Evolutionary conservation across 2,888 invertebrate species (phyloP).

Genomic region (Drosophila pullipes): DNA sequence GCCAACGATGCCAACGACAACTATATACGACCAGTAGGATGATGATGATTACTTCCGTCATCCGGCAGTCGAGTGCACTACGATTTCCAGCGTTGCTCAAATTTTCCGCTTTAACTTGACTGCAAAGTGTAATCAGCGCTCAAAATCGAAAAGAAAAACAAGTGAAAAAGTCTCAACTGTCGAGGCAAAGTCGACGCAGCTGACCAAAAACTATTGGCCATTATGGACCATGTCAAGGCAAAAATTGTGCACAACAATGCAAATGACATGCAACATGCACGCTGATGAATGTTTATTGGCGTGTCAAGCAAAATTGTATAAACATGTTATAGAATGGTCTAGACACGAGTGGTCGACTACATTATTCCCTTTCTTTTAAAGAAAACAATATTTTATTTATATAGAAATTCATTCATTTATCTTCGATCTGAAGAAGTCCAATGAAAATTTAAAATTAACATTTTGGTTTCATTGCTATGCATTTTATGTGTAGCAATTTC

Average conservation of each 20-base stretch:
- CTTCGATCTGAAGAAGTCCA: not conserved
- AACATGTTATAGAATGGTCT: not conserved
- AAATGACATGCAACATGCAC: not conserved
- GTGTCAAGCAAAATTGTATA: not conserved
- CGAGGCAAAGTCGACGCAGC: not conserved
- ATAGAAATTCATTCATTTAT: not conserved
- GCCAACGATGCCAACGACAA: conserved; percentile 38
- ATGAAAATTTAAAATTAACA: not conserved
- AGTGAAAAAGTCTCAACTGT: conserved; percentile 22
- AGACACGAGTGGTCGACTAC: not conserved
- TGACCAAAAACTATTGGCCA: conserved; percentile 8
- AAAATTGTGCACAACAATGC: conserved; percentile 1
- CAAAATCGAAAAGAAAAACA: conserved; percentile 3
- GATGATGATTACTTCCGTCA: conserved; percentile 67
- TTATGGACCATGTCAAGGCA: not conserved
- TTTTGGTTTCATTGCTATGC: not conserved
- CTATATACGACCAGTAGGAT: not conserved
- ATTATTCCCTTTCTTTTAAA: not conserved
- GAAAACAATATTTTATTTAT: not conserved
- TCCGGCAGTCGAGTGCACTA: conserved; percentile 17
- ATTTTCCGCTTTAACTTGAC: conserved; percentile 13
- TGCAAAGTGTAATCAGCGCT: conserved; percentile 19
- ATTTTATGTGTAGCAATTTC: too few relatives aligned
- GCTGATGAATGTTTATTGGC: not conserved
- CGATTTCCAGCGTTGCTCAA: conserved; percentile 33